These are phyloP conservation scores for Campaea margaritaria DNA, from an alignment of 2,888 invertebrate species.

Conservation along the genomic window DNA sequence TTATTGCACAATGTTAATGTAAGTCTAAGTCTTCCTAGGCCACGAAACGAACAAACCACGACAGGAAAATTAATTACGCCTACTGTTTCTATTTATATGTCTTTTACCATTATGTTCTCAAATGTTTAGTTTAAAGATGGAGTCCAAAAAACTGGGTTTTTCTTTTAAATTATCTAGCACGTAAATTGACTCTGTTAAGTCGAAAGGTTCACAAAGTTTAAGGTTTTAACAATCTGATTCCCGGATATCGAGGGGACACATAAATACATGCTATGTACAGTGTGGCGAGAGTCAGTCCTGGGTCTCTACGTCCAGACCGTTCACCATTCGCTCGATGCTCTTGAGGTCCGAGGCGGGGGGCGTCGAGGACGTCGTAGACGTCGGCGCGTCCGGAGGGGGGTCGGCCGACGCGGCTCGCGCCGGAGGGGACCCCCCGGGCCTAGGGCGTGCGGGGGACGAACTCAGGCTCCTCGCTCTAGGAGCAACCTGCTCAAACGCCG, in stretches of 20 bases:
- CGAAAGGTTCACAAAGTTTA: too few species aligned
- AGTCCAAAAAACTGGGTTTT: too few species aligned
- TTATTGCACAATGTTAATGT: too few species aligned
- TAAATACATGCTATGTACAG: slow-evolving; percentile 83
- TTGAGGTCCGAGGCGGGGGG: slow-evolving; percentile 93
- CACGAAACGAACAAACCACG: too few species aligned
- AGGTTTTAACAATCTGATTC: slow-evolving; percentile 21
- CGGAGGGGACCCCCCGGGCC: slow-evolving; percentile 72
- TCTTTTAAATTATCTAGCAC: too few species aligned
- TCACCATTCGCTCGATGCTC: slow-evolving; percentile 99
- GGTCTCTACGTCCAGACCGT: slow-evolving; percentile 95
- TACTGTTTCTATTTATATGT: too few species aligned
- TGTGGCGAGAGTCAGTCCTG: slow-evolving; percentile 76
- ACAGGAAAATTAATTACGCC: too few species aligned
- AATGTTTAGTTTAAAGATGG: too few species aligned
- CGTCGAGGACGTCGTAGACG: slow-evolving; percentile 82
- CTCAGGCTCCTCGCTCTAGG: slow-evolving; percentile 89
- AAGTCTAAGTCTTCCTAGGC: too few species aligned
- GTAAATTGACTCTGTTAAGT: too few species aligned
- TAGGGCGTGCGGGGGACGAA: slow-evolving; percentile 83
- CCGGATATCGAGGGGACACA: slow-evolving; percentile 54
- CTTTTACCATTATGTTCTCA: too few species aligned
- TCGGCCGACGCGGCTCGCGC: slow-evolving; percentile 82
- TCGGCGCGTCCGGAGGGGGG: slow-evolving; percentile 84
- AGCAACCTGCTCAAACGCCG: slow-evolving; percentile 95